A percentile compares a stretch with the other conserved stretches of the same genome.
Evolutionary conservation across 2,888 invertebrate genomes (phyloP).

Genomic region (Dysmachus trigonus): DNA sequence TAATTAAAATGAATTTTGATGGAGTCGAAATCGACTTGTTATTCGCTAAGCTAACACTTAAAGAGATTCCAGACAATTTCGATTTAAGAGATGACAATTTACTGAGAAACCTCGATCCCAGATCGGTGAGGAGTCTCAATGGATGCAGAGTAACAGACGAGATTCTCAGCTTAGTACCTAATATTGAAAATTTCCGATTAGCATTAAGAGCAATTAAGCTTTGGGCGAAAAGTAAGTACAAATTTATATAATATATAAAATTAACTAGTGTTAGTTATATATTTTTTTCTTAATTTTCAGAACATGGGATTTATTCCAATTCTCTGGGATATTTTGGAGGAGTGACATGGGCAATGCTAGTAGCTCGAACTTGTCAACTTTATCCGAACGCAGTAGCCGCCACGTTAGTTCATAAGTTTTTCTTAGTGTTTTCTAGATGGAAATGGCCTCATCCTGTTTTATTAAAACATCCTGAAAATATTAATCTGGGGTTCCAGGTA

Average conservation of each 20-base stretch:
- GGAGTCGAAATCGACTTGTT: constrained; percentile 98
- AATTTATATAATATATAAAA: background rate
- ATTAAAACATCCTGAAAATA: constrained; percentile 89
- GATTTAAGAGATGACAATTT: constrained; percentile 91
- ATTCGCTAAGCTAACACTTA: constrained; percentile 93
- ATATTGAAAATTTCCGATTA: constrained; percentile 92
- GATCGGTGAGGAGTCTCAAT: constrained; percentile 95
- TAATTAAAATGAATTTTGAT: constrained; percentile 99
- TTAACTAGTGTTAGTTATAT: background rate
- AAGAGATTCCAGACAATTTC: constrained; percentile 90
- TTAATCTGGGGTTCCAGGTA: constrained; percentile 85
- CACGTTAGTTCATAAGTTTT: constrained; percentile 96
- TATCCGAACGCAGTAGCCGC: constrained; percentile 97
- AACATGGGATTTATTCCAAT: constrained; percentile 97
- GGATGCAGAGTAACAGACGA: constrained; percentile 99
- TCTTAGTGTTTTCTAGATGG: constrained; percentile 98
- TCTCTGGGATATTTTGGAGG: constrained; percentile 97
- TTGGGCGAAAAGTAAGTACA: constrained; percentile 93
- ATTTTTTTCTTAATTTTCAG: constrained; percentile 65
- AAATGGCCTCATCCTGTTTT: constrained; percentile 99
- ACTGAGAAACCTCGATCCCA: constrained; percentile 93
- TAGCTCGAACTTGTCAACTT: constrained; percentile 96
- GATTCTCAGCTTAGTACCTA: constrained; percentile 93
- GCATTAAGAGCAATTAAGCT: constrained; percentile 94
- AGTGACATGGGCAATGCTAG: constrained; percentile 99